Percentiles rank a stretch among this genome's conserved stretches.
Conservation (phyloP, 2,888 invertebrate genomes). For the Polydesmus complanatus region DNA sequence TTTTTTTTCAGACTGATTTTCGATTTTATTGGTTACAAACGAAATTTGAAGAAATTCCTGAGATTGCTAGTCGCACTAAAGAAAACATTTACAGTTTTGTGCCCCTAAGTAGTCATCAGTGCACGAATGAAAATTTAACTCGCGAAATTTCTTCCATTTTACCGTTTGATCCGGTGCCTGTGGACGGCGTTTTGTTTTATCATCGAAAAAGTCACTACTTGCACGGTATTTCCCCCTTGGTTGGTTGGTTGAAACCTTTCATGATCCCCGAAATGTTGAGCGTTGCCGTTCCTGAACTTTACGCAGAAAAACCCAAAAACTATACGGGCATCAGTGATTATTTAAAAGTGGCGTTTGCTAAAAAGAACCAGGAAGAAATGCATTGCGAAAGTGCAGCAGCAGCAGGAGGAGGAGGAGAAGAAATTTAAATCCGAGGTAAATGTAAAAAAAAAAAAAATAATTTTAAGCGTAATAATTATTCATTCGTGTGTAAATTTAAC, state of each 20-base stretch:
- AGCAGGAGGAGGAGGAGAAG: too few species aligned
- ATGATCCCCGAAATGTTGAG: slow-evolving; percentile 70
- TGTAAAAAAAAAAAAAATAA: too few species aligned
- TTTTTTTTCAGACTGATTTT: slow-evolving; percentile 54
- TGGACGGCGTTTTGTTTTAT: slow-evolving; percentile 86
- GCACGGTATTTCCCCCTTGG: slow-evolving; percentile 66
- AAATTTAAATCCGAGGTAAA: too few species aligned
- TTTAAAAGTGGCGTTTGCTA: slow-evolving; percentile 17
- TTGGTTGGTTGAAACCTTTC: slow-evolving; percentile 79
- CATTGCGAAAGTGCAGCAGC: too few species aligned
- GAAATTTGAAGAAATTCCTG: slow-evolving; percentile 51
- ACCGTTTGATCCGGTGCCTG: slow-evolving; percentile 23
- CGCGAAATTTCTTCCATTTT: slow-evolving; percentile 20
- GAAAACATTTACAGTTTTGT: slow-evolving; percentile 35
- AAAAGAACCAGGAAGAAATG: neutral
- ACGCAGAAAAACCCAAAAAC: slow-evolving; percentile 20
- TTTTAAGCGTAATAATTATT: too few species aligned
- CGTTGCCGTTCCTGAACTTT: slow-evolving; percentile 27
- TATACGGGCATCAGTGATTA: slow-evolving; percentile 19
- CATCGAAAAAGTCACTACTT: slow-evolving; percentile 68
- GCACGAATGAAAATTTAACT: slow-evolving; percentile 28
- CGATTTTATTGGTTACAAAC: slow-evolving; percentile 68
- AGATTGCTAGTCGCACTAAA: slow-evolving; percentile 26
- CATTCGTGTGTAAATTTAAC: too few species aligned
- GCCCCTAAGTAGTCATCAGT: slow-evolving; percentile 32